Conservation (phyloP, 2,113 vertebrate genomes). For the Chionodraco myersi region DNA sequence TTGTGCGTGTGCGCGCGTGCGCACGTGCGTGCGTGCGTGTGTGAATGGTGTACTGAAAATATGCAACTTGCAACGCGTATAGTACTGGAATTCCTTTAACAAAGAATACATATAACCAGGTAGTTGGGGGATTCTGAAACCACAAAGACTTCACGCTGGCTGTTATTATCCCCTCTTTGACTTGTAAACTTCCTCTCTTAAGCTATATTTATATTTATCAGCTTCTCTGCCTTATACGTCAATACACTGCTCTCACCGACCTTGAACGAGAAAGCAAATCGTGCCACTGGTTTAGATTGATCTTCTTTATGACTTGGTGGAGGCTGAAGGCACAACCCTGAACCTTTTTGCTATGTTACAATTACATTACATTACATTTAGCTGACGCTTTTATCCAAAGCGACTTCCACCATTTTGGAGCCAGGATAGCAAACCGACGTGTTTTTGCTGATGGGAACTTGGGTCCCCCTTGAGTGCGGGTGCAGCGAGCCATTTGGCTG, state of each 20-base stretch:
- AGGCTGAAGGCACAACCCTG: slow-evolving; percentile 46
- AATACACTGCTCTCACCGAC: slow-evolving; percentile 33
- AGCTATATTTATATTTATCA: slow-evolving; percentile 20
- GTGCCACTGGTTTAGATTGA: slow-evolving; percentile 67
- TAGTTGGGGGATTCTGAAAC: neutral
- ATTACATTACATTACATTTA: slow-evolving; percentile 75
- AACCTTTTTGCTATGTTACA: slow-evolving; percentile 32
- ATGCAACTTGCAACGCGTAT: neutral
- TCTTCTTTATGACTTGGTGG: slow-evolving; percentile 58
- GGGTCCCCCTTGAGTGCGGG: no score
- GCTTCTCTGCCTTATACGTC: slow-evolving; percentile 6
- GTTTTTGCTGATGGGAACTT: no score
- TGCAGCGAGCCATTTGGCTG: no score
- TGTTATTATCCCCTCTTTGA: neutral
- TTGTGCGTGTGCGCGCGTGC: accelerated
- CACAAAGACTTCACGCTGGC: neutral
- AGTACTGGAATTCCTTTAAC: neutral
- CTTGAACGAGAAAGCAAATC: slow-evolving; percentile 57
- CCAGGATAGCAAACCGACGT: no score
- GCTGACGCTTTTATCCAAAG: no score
- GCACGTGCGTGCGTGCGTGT: neutral
- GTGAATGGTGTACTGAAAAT: neutral
- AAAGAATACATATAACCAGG: neutral
- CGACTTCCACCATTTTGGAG: no score
- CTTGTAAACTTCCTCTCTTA: slow-evolving; percentile 3